A percentile compares a stretch with the other conserved stretches of the same genome.
phyloP scores from a whole-genome alignment of 2,888 invertebrate species.

The Clanis bilineata region DNA sequence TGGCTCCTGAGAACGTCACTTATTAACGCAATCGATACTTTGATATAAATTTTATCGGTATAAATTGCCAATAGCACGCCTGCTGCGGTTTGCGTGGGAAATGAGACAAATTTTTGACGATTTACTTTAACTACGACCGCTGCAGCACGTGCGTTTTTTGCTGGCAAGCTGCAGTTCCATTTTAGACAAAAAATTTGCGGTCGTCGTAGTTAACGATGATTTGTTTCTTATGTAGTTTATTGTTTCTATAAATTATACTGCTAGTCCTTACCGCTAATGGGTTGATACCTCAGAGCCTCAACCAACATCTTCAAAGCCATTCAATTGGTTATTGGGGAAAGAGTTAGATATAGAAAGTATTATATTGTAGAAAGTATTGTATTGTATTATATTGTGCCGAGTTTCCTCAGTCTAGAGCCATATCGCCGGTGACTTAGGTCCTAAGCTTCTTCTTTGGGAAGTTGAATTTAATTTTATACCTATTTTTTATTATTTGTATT shows the following conservation, averaged over 20 bases:
- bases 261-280: no score
- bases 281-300: no score
- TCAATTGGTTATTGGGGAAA: no score
- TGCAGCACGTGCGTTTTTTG: conserved; percentile 40
- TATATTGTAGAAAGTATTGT: no score
- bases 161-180: conserved; percentile 30
- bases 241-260: neutral
- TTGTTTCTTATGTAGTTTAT: neutral
- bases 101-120: conserved; percentile 38
- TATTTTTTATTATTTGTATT: no score
- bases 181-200: conserved; percentile 17
- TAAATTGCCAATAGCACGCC: conserved; percentile 51
- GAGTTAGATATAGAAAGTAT: no score
- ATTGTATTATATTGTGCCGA: no score
- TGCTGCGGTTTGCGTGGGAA: conserved; percentile 71
- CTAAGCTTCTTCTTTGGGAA: no score
- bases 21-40: conserved; percentile 61
- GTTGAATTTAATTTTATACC: no score
- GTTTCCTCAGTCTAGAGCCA: no score
- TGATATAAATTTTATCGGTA: conserved; percentile 55
- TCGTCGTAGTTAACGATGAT: neutral
- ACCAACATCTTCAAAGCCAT: no score
- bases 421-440: no score
- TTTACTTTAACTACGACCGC: conserved; percentile 34
- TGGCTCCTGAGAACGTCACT: conserved; percentile 72